phyloP scores from a whole-genome alignment of 2,888 invertebrate genomes.

The Antheraea yamamai region DNA sequence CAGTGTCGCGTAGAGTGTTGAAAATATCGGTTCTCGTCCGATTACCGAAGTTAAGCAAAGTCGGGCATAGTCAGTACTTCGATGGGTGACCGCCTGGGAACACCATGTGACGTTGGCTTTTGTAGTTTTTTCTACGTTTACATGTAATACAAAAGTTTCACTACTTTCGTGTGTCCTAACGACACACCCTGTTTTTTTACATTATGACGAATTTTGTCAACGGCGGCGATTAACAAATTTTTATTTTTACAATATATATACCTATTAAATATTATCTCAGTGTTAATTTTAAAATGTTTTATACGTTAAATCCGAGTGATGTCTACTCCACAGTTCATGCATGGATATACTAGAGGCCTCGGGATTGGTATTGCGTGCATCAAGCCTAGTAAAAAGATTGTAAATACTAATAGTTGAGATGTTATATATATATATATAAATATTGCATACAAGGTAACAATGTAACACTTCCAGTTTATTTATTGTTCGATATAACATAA shows the following conservation, averaged over 20 bases:
- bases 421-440: conserved; percentile 34
- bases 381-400: conserved; percentile 13
- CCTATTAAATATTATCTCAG: too few relatives aligned
- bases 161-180: too few relatives aligned
- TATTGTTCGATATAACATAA: conserved; percentile 73
- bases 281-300: too few relatives aligned
- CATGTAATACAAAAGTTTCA: too few relatives aligned
- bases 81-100: conserved; percentile 77
- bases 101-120: conserved; percentile 67
- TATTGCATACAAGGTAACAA: conserved; percentile 53
- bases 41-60: conserved; percentile 78
- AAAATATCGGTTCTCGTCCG: conserved; percentile 77
- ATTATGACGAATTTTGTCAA: too few relatives aligned
- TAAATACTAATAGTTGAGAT: conserved; percentile 35
- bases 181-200: too few relatives aligned
- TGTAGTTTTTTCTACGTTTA: neutral
- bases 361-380: conserved; percentile 8
- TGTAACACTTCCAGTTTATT: conserved; percentile 69
- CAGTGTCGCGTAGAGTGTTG: conserved; percentile 38
- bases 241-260: too few relatives aligned
- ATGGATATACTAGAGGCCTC: neutral
- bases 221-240: too few relatives aligned
- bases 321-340: neutral
- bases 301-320: neutral
- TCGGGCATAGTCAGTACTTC: conserved; percentile 77